Percentiles rank a stretch among this genome's conserved stretches.
Conservation (phyloP, 2,888 invertebrate genomes). For the Ptilodon capucinus region DNA sequence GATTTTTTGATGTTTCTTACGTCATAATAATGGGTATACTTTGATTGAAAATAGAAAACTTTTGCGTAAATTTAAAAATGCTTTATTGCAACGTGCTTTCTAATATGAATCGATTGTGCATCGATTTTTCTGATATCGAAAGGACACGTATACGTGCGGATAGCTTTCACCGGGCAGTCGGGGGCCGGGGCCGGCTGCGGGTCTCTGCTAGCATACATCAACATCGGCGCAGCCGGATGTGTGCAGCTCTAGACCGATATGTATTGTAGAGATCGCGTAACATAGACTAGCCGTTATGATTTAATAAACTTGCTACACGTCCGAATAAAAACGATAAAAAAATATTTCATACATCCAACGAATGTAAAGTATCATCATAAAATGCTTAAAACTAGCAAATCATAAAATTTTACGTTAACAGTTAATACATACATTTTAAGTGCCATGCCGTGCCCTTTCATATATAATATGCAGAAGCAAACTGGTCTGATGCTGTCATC, state of each 20-base stretch:
- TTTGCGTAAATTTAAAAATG: neutral
- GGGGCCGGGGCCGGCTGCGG: slow-evolving; percentile 6
- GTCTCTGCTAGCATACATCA: slow-evolving; percentile 20
- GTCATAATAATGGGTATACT: neutral
- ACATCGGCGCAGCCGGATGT: slow-evolving; percentile 7
- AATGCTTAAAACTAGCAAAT: neutral
- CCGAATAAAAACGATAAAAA: neutral
- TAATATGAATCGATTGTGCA: slow-evolving; percentile 13
- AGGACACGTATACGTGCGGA: slow-evolving; percentile 19
- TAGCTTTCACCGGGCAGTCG: slow-evolving; percentile 26
- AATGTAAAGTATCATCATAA: neutral
- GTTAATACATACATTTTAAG: neutral
- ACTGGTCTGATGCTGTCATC: too few species aligned
- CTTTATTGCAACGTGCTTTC: slow-evolving; percentile 9
- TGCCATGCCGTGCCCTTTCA: too few species aligned
- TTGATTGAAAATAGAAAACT: neutral
- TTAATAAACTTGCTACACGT: neutral
- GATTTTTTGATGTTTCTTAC: neutral
- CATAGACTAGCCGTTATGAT: neutral
- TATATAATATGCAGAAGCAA: too few species aligned
- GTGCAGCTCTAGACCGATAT: slow-evolving; percentile 7
- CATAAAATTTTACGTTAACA: neutral
- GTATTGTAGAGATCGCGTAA: neutral
- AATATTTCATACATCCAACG: neutral
- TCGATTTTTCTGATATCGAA: slow-evolving; percentile 10